Base-by-base conservation (phyloP, 2,113 vertebrate species). In the Megaceryle maxima region DNA sequence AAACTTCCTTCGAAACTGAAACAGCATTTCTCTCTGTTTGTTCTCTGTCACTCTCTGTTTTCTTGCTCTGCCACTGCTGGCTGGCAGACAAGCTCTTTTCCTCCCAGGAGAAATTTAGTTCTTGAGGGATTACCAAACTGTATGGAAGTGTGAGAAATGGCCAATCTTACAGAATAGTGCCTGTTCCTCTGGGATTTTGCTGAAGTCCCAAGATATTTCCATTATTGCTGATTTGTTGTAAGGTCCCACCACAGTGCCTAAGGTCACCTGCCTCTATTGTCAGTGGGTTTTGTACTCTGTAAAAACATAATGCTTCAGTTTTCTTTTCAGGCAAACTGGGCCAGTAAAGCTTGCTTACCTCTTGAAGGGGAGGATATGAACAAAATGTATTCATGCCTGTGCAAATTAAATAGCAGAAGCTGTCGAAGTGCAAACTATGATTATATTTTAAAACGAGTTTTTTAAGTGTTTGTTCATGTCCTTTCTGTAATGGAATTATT, bases 401-500 rank as follows among this genome's bases (percentile, higher is more conserved):
- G 81, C 95, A 96, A 93, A 75, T 72, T 87, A 93, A 96, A 84
- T 60, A 92, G 43, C 76, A 91, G 63, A 81, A 89, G 35, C 57
- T 55, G 37, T 87, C 7, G 5, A 83, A 95, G 28, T 75, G 75
- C 51, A 63, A 72, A 96, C 48, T 89, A 51, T 86, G 64, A 87
- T 92, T 87, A 73, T 89, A 88, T 94, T 97, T 95, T 91, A 79
- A 87, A 95, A 86, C 24, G 6, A 74, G 69, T 5, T 55, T 93
- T 93, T 90, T 44, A 96, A 93, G 80, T 72, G 80, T 94, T 96
- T 94, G 69, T 51, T 85, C 70, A 9, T 88, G 87, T 96, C 62
- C 57, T 95, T 92, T 96, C 84, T 96, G 72, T 91, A 84, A 53
- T 97, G 93, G 21, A 92, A 69, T 95, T 94, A 96, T 96, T 94